These are phyloP conservation scores for Cololabis saira DNA, from an alignment of 2,113 vertebrate genomes.

Conservation along the genomic window DNA sequence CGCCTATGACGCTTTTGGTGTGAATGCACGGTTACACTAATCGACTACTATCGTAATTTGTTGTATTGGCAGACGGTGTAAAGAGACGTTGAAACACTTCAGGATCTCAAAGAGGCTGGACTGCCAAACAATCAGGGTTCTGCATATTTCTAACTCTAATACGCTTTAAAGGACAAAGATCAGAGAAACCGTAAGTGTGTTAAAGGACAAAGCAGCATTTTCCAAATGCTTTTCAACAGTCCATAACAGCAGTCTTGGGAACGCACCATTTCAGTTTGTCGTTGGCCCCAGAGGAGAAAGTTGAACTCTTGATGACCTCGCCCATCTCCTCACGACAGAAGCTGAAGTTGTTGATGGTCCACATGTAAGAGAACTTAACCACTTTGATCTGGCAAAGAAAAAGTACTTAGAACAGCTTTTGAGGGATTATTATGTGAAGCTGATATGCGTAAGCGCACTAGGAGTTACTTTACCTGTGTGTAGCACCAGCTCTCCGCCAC, in stretches of 20 bases:
- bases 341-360: slow-evolving; percentile 99
- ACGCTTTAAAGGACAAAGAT: too few relatives aligned
- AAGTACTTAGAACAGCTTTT: neutral
- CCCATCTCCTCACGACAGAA: slow-evolving; percentile 99
- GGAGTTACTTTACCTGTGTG: slow-evolving; percentile 85
- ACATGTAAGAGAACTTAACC: slow-evolving; percentile 99
- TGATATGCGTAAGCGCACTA: neutral
- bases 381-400: slow-evolving; percentile 89
- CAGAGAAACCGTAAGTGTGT: too few relatives aligned
- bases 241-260: neutral
- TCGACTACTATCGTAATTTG: too few relatives aligned
- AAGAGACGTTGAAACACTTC: too few relatives aligned
- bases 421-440: neutral
- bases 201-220: too few relatives aligned
- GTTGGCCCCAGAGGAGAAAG: slow-evolving; percentile 98
- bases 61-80: too few relatives aligned
- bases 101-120: too few relatives aligned
- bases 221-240: neutral
- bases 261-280: slow-evolving; percentile 98
- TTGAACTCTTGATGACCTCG: slow-evolving; percentile 98
- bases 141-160: too few relatives aligned
- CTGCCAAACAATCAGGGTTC: too few relatives aligned
- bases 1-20: too few relatives aligned
- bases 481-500: slow-evolving; percentile 99
- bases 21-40: too few relatives aligned